Conservation (phyloP, 2,797 vertebrate species). For the Rousettus madagascariensis region DNA sequence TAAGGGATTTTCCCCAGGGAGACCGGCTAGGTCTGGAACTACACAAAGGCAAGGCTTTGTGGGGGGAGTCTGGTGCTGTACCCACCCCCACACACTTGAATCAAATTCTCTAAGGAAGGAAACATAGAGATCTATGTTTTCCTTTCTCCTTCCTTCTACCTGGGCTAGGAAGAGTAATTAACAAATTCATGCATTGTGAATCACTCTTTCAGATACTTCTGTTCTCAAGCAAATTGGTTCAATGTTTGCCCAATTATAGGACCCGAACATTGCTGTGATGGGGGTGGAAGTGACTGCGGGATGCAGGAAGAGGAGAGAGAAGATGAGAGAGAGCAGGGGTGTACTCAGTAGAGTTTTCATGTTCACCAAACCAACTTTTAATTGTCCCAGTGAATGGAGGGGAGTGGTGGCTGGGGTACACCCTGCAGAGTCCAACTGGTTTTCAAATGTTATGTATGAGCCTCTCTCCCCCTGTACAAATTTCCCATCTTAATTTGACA, state of each 20-base stretch:
- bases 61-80: background rate
- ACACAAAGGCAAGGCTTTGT: background rate
- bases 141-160: conserved; percentile 24
- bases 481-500: background rate
- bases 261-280: background rate
- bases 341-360: background rate
- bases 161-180: conserved; percentile 41
- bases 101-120: conserved; percentile 26
- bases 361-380: conserved; percentile 30
- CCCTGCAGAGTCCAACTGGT: background rate
- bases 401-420: background rate
- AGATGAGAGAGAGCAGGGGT: background rate
- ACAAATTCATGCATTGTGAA: background rate
- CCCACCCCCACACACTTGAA: background rate
- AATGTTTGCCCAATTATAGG: background rate
- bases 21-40: background rate
- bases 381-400: background rate
- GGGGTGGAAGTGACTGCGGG: background rate
- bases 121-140: background rate
- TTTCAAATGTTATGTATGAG: background rate
- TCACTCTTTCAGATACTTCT: conserved; percentile 41
- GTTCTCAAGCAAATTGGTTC: conserved; percentile 23
- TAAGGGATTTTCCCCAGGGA: background rate
- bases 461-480: background rate
- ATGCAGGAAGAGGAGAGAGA: background rate